phyloP scores from a whole-genome alignment of 2,113 vertebrate species.

The Rhipidura dahli region DNA sequence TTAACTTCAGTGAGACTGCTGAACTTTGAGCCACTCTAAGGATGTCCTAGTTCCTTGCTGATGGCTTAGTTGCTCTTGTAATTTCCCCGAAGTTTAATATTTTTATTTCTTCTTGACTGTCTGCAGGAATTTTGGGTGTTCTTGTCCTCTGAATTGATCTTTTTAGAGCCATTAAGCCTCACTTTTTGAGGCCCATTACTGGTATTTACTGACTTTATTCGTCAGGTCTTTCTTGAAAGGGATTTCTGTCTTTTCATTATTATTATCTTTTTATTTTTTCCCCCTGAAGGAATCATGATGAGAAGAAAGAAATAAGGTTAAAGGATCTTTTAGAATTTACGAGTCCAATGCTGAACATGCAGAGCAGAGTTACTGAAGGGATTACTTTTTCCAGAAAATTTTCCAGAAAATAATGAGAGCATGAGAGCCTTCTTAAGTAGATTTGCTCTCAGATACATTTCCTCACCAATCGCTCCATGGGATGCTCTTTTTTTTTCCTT shows the following conservation, averaged over 20 bases:
- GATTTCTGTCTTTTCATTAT: background rate
- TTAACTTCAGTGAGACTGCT: background rate
- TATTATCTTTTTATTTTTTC: background rate
- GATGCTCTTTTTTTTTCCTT: background rate
- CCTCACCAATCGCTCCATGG: fast-evolving
- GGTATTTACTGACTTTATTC: background rate
- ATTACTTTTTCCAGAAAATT: background rate
- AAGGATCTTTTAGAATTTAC: background rate
- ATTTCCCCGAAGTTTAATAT: background rate
- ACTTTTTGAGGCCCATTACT: background rate
- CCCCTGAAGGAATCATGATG: background rate
- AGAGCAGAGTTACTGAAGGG: background rate
- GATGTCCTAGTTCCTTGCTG: background rate
- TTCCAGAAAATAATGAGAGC: background rate
- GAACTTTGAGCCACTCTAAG: background rate
- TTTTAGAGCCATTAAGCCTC: background rate
- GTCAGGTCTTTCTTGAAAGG: background rate
- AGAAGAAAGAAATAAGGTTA: background rate
- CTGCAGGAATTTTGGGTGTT: background rate
- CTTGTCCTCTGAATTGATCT: background rate
- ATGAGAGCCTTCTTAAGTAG: background rate
- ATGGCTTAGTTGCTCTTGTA: background rate
- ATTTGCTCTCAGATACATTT: background rate
- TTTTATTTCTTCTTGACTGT: background rate
- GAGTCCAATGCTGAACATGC: background rate